phyloP scores from a whole-genome alignment of 2,113 vertebrate genomes.

The Numida meleagris region DNA sequence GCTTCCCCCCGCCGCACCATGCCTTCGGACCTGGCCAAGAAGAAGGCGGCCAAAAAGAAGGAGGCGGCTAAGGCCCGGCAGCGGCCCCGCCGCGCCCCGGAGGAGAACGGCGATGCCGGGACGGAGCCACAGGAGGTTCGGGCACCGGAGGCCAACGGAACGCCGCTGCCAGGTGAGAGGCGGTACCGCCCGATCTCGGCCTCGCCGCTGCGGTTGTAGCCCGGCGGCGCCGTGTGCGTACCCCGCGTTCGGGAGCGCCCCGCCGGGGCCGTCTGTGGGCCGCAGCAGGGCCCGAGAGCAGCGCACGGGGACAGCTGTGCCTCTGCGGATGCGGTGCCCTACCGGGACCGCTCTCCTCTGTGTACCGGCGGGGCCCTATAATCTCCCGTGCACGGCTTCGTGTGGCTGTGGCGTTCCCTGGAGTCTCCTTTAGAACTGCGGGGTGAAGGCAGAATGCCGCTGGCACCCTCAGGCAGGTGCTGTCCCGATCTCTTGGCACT shows the following conservation, averaged over 20 bases:
- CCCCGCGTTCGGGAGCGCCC: too few relatives aligned
- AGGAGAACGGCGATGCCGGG: conserved; percentile 77
- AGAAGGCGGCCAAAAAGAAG: conserved; percentile 97
- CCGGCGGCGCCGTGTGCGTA: too few relatives aligned
- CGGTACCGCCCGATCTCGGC: too few relatives aligned
- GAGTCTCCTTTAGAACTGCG: too few relatives aligned
- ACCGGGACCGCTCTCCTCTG: too few relatives aligned
- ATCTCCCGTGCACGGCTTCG: too few relatives aligned
- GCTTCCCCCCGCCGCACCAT: conserved; percentile 70
- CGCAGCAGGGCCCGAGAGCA: too few relatives aligned
- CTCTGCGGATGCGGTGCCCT: too few relatives aligned
- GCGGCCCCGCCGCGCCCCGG: conserved; percentile 83
- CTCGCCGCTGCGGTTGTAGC: not conserved
- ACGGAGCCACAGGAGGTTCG: conserved; percentile 64
- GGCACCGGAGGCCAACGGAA: conserved; percentile 78
- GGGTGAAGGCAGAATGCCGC: accelerated
- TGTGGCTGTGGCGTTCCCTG: not conserved
- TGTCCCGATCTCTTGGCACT: too few relatives aligned
- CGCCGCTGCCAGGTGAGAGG: conserved; percentile 78
- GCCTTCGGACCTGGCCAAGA: conserved; percentile 96
- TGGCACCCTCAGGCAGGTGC: not conserved
- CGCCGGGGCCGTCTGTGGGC: too few relatives aligned
- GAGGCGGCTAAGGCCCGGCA: conserved; percentile 92
- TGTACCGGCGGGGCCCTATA: too few relatives aligned
- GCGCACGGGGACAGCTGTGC: too few relatives aligned